Conservation (phyloP, 2,113 vertebrate species). For the Sinocyclocheilus anophthalmus region DNA sequence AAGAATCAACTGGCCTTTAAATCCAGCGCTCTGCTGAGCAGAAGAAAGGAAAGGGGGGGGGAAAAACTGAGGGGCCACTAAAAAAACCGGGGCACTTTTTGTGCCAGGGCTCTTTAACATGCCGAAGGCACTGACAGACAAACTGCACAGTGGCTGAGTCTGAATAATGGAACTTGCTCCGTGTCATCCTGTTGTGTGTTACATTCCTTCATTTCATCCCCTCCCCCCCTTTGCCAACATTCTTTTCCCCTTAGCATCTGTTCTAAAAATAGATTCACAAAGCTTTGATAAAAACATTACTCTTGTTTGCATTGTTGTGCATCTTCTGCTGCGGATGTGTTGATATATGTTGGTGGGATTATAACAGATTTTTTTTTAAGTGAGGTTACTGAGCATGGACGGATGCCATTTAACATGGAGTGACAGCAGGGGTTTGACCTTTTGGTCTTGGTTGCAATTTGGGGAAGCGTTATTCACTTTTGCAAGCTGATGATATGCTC, state of each 20-base stretch:
- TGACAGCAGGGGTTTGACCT: constrained; percentile 10
- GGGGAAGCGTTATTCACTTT: not conserved
- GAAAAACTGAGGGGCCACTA: constrained; percentile 51
- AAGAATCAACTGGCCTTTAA: constrained; percentile 77
- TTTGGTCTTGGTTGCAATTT: not conserved
- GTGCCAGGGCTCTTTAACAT: constrained; percentile 56
- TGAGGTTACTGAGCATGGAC: not conserved
- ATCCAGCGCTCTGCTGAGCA: constrained; percentile 60
- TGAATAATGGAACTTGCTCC: constrained; percentile 39
- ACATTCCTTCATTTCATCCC: constrained; percentile 12
- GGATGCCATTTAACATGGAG: constrained; percentile 9
- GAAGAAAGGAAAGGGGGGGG: no score
- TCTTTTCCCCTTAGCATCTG: constrained; percentile 3
- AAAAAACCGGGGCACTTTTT: no score
- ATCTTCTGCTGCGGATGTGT: not conserved
- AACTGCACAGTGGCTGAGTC: constrained; percentile 30
- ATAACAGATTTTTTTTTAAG: not conserved
- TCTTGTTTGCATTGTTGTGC: not conserved
- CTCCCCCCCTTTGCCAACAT: constrained; percentile 1
- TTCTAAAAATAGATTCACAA: constrained; percentile 18
- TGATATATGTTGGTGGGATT: not conserved
- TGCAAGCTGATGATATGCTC: not conserved
- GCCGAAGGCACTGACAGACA: constrained; percentile 47
- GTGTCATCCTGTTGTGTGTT: constrained; percentile 32
- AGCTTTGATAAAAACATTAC: constrained; percentile 11